Conservation (phyloP, 2,797 vertebrate genomes). For the Gymnoscopelus microlampas region DNA sequence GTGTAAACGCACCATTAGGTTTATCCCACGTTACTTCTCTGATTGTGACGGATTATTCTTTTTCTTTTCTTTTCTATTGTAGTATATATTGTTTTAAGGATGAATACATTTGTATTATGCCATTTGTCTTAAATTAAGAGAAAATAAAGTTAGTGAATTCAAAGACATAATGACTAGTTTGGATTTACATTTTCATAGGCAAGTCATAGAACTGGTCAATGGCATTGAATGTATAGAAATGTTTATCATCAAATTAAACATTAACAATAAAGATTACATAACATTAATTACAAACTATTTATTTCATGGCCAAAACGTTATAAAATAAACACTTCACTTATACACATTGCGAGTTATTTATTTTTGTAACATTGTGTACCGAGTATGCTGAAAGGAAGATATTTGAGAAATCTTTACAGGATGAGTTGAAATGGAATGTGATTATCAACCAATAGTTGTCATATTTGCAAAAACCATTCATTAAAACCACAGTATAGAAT, state of each 20-base stretch:
- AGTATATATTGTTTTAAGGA: constrained; percentile 73
- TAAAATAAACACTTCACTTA: constrained; percentile 69
- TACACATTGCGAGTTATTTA: constrained; percentile 22
- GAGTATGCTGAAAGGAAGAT: constrained; percentile 36
- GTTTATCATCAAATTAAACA: constrained; percentile 47
- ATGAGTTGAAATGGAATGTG: constrained; percentile 13
- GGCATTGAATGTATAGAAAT: constrained; percentile 42
- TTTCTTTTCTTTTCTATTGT: constrained; percentile 64
- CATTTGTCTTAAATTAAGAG: constrained; percentile 85
- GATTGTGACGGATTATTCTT: constrained; percentile 32
- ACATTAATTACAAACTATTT: constrained; percentile 48
- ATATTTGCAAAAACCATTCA: constrained; percentile 36
- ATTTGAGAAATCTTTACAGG: constrained; percentile 22
- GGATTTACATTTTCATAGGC: constrained; percentile 76
- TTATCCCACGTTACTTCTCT: constrained; percentile 40
- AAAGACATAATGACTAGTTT: constrained; percentile 60
- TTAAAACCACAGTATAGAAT: constrained; percentile 46
- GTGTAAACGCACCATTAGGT: constrained; percentile 17
- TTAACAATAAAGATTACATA: constrained; percentile 46
- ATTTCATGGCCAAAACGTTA: constrained; percentile 65
- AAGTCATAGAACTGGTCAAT: constrained; percentile 67
- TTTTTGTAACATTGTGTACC: constrained; percentile 30
- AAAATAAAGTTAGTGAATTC: constrained; percentile 57
- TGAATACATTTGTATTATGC: constrained; percentile 75
- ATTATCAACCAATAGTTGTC: constrained; percentile 51